Base-by-base conservation (phyloP, 2,888 invertebrate species). In the Molanna angustata region DNA sequence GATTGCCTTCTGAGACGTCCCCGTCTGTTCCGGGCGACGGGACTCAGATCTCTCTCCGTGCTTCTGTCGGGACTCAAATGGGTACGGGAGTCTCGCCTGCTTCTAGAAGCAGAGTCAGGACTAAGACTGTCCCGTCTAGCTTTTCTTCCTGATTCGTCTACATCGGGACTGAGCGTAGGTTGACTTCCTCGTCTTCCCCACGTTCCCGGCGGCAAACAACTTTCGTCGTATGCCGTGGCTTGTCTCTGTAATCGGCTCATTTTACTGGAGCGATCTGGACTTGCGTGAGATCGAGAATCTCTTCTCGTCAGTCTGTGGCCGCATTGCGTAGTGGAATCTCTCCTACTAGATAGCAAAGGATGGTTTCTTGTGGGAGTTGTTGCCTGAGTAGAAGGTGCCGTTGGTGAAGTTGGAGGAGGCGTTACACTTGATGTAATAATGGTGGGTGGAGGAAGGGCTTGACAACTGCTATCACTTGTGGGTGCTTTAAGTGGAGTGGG, bases 211-310 rank as follows among this genome's bases (percentile, higher is more conserved):
- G 89, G 89, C 46, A 89, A 79, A 61, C 80, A 83, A 33, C 88
- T 86, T 68, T 94, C 93, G 70, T 94, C 94, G 65, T 90, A 91
- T 31, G 92, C 90, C 4, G 93, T 92, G 14, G 90, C 90, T 70
- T 94, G 94, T 22, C 94, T 79, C 65, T 90, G 90, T 44, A 93
- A 73, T 49, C 90, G 79, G 39, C 85, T 84, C 58, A 85, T 69
- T 11, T 78, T 69, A 53, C 73, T 72, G 37, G 83, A 74, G n/a
- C 84, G 72, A 61, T 85, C 85, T 0, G 85, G 86, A 65, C 85
- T 85, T 0, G 83, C 83, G 46, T 80, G 77, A 4, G 76, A 74
- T 58, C 86, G 75, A 1, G 85, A 86, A 65, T 87, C 86, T 54
- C 86, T 70, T 37, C 86, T 74, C 46, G 83, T 83, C 4, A 76